A percentile compares a stretch with the other conserved stretches of the same genome.
Conservation (phyloP, 2,113 vertebrate species). For the Promerops cafer region DNA sequence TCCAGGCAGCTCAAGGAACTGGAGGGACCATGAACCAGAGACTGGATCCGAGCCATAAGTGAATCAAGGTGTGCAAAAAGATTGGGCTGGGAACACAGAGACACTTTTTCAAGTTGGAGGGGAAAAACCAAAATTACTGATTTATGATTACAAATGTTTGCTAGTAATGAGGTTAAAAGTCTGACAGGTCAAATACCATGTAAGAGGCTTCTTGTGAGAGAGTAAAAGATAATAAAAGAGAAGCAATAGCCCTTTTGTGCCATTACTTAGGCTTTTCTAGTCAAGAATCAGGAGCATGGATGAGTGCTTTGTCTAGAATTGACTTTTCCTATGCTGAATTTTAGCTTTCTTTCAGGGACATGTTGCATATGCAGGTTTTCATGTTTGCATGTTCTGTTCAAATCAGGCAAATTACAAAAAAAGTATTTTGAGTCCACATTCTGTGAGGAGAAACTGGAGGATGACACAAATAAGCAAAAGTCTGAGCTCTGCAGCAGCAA, state of each 20-base stretch:
- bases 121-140: not conserved
- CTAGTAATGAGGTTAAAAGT: not conserved
- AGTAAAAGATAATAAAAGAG: not conserved
- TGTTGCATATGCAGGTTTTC: not conserved
- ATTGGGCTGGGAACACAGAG: not conserved
- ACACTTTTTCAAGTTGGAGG: not conserved
- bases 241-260: not conserved
- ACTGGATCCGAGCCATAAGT: not conserved
- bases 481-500: not conserved
- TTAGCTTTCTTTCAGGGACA: not conserved
- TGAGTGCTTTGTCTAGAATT: not conserved
- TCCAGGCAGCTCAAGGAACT: not conserved
- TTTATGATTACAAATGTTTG: not conserved
- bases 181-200: not conserved
- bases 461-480: not conserved
- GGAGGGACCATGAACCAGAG: fast-evolving
- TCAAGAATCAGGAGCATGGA: not conserved
- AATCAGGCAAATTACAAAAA: not conserved
- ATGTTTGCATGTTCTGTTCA: not conserved
- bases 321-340: not conserved
- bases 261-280: not conserved
- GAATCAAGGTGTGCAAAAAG: not conserved
- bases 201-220: not conserved
- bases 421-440: not conserved
- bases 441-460: not conserved